Evolutionary conservation across 2,888 invertebrate genomes (phyloP).

Genomic region (Endomychus coccineus): DNA sequence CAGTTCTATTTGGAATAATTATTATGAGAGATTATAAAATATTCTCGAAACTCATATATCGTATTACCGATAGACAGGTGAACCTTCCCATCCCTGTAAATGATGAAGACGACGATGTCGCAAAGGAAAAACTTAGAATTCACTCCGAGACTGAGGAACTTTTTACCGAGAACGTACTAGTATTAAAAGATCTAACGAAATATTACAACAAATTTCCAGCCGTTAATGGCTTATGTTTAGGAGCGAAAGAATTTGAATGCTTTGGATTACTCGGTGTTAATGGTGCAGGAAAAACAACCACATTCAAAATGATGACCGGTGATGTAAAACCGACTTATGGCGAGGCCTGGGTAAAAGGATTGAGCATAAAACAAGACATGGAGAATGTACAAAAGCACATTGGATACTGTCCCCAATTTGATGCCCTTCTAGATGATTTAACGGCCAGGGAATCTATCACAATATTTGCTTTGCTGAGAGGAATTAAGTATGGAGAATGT

Average conservation of each 20-base stretch:
- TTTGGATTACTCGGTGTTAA: constrained; percentile 79
- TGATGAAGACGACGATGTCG: constrained; percentile 49
- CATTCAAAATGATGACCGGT: constrained; percentile 87
- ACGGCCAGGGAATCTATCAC: constrained; percentile 48
- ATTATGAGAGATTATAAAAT: constrained; percentile 57
- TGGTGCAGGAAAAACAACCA: constrained; percentile 82
- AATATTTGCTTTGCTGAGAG: constrained; percentile 48
- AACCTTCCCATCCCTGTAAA: constrained; percentile 25
- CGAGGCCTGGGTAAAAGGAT: constrained; percentile 54
- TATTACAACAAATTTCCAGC: constrained; percentile 63
- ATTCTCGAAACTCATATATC: constrained; percentile 45
- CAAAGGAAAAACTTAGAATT: constrained; percentile 48
- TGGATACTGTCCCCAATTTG: constrained; percentile 54
- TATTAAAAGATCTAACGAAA: constrained; percentile 63
- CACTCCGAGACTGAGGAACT: constrained; percentile 39
- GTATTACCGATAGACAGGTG: constrained; percentile 19
- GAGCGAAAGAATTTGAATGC: constrained; percentile 65
- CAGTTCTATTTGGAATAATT: constrained; percentile 54
- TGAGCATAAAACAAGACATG: constrained; percentile 45
- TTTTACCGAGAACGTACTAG: constrained; percentile 46
- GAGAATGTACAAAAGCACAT: constrained; percentile 51
- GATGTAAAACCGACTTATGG: constrained; percentile 66
- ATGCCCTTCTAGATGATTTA: constrained; percentile 49
- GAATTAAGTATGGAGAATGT: constrained; percentile 38
- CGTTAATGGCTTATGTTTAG: constrained; percentile 61